Evolutionary conservation across 2,888 invertebrate genomes (phyloP).

Genomic region (Holacanthella duospinosa): DNA sequence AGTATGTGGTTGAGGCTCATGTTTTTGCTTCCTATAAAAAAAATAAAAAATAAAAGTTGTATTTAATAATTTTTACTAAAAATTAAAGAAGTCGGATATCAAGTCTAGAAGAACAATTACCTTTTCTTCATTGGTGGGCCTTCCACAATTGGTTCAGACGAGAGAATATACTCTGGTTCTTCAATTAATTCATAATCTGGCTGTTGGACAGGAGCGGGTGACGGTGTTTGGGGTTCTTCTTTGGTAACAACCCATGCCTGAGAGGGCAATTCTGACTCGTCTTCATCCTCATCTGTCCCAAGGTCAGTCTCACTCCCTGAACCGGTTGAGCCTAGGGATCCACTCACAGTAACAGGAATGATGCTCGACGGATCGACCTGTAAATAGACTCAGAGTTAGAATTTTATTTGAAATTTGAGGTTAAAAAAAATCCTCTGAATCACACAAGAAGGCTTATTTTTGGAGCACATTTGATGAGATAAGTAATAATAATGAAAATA

Average conservation of each 20-base stretch:
- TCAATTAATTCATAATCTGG: conserved; percentile 34
- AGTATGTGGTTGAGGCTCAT: conserved; percentile 33
- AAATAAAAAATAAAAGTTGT: neutral
- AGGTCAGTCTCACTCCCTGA: conserved; percentile 36
- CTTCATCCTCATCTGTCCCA: conserved; percentile 36
- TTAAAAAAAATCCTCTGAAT: too few species aligned
- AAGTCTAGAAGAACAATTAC: neutral
- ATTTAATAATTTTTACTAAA: neutral
- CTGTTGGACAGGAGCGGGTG: conserved; percentile 21
- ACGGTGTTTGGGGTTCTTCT: conserved; percentile 20
- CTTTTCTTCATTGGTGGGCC: conserved; percentile 34
- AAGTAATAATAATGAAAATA: neutral
- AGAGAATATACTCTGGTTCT: conserved; percentile 34
- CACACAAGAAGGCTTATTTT: too few species aligned
- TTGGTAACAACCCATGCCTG: conserved; percentile 31
- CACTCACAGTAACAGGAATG: conserved; percentile 31
- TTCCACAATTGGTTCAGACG: conserved; percentile 25
- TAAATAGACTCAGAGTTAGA: conserved; percentile 2
- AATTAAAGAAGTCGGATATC: too few species aligned
- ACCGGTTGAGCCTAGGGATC: conserved; percentile 20
- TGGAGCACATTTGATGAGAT: too few species aligned
- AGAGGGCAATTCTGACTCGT: conserved; percentile 15
- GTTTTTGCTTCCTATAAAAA: conserved; percentile 31
- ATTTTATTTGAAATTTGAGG: too few species aligned
- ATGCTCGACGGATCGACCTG: conserved; percentile 37